These are phyloP conservation scores for Idaea straminata DNA, from an alignment of 2,888 invertebrate genomes.

Conservation along the genomic window DNA sequence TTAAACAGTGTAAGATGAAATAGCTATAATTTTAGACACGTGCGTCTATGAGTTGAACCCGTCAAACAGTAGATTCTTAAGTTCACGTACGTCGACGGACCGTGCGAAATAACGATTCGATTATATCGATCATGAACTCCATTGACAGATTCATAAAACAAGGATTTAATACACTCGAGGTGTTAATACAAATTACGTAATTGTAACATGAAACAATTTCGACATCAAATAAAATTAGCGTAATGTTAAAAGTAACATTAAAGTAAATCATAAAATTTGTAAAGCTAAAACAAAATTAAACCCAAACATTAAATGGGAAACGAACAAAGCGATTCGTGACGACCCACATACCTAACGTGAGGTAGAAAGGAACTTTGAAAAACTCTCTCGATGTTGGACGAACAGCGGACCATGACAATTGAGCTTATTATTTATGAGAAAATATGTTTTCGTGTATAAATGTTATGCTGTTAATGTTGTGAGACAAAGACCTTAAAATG, in stretches of 20 bases:
- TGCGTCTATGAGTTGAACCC: no score
- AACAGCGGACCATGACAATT: constrained; percentile 51
- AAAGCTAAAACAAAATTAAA: constrained; percentile 30
- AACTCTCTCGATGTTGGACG: constrained; percentile 50
- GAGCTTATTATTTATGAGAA: constrained; percentile 42
- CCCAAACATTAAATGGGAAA: constrained; percentile 46
- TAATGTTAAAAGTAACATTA: constrained; percentile 17
- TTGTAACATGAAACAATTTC: constrained; percentile 19
- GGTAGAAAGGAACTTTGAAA: constrained; percentile 54
- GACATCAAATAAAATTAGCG: constrained; percentile 3
- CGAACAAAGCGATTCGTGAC: constrained; percentile 61
- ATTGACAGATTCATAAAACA: constrained; percentile 39
- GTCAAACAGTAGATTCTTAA: no score
- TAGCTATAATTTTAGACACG: no score
- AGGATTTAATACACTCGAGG: constrained; percentile 25
- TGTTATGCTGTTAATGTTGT: not conserved
- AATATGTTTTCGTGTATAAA: constrained; percentile 10
- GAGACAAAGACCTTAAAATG: not conserved
- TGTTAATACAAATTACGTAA: constrained; percentile 19
- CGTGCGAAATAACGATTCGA: constrained; percentile 59
- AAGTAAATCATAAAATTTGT: constrained; percentile 18
- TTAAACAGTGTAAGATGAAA: no score
- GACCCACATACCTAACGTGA: constrained; percentile 56
- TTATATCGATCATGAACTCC: constrained; percentile 36
- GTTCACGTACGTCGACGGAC: constrained; percentile 55